These are phyloP conservation scores for Entosphenus tridentatus DNA, from an alignment of 2,113 vertebrate genomes.

Conservation along the genomic window DNA sequence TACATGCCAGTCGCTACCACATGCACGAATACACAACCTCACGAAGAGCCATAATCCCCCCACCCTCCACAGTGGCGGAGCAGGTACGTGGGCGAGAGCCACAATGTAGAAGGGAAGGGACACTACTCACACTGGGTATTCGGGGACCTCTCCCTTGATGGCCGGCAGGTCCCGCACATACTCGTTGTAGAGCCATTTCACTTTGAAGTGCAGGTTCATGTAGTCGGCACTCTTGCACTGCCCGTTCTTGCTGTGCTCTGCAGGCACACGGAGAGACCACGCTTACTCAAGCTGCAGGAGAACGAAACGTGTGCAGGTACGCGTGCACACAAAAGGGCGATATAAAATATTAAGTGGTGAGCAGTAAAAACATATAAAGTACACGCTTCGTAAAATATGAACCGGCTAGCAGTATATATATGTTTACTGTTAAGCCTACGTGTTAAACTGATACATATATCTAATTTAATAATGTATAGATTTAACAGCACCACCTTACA, in stretches of 20 bases:
- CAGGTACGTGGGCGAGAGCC: no score
- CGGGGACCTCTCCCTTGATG: conserved; percentile 74
- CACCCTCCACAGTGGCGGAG: conserved; percentile 38
- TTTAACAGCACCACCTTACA: no score
- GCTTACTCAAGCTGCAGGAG: no score
- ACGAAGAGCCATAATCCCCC: conserved; percentile 71
- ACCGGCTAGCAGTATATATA: no score
- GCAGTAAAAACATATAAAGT: neutral
- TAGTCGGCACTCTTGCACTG: conserved; percentile 94
- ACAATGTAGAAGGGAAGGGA: neutral
- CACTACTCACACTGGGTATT: conserved; percentile 93
- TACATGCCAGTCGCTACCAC: no score
- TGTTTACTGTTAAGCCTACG: no score
- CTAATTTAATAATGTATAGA: no score
- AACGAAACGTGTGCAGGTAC: no score
- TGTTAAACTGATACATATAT: no score
- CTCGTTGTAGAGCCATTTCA: conserved; percentile 96
- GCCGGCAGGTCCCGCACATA: conserved; percentile 83
- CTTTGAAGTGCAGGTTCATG: conserved; percentile 99
- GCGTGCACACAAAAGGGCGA: neutral
- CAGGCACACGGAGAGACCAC: neutral
- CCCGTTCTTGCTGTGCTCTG: conserved; percentile 48
- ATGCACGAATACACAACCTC: conserved; percentile 36
- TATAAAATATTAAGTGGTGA: neutral
- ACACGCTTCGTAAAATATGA: no score